Evolutionary conservation across 2,113 vertebrate species (phyloP), one percentile per base, ranked within the genome.

Genomic region (Setophaga coronata): DNA sequence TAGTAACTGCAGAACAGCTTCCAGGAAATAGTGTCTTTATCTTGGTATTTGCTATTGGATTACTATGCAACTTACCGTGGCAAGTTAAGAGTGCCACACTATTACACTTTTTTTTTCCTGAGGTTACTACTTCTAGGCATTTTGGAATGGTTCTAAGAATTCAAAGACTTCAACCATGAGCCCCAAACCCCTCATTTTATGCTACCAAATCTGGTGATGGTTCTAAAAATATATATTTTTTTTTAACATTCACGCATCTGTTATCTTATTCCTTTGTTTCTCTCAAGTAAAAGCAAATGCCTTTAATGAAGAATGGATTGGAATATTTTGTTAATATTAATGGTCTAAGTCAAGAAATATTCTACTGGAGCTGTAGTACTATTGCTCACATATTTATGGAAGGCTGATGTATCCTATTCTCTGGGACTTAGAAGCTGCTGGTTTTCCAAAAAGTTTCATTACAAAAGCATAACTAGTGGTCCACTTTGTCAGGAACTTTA

Each of bases 371-470:
- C 38, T 29, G 29, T 57, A n/a, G 16, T 47, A 28, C 60, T 82
- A 6, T 78, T 90, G 64, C 36, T 83, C 24, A 34, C 47, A 4
- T 69, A 40, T 79, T 90, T 87, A 53, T 73, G 23, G 54, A 83
- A 84, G 29, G 18, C 45, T 90, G 61, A 58, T 90, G 21, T 3
- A 33, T 80, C 33, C 14, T 42, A 45, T 12, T 4, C n/a, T 89
- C 29, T 81, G 61, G 40, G 58, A 93, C 57, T 93, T 66, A 83
- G 34, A 82, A 58, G 38, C 73, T 84, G 34, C 45, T 79, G 43
- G n/a, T 96, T 95, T 88, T 83, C 67, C 65, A 72, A n/a, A 83
- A 81, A 36, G 28, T 83, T 86, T 89, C 71, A 82, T 94, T 83
- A 48, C 40, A 43, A 5, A 79, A 65, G 12, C 67, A 12, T 82